These are phyloP conservation scores for Oreochromis grahami DNA, from an alignment of 2,797 vertebrate genomes.

Conservation along the genomic window DNA sequence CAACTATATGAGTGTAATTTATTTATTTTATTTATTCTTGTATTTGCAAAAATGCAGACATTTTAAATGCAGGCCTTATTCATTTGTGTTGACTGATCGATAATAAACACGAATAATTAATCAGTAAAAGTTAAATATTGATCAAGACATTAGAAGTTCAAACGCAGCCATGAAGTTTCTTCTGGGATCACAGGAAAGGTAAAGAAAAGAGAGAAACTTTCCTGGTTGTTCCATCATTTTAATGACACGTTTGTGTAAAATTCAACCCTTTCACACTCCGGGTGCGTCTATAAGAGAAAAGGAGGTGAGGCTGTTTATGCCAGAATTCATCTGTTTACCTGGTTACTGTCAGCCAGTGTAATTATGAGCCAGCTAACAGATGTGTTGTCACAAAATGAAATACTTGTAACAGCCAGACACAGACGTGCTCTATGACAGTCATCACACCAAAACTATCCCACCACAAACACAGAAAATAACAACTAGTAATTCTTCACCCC, in stretches of 20 bases:
- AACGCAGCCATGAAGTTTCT: not conserved
- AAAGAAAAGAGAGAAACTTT: not conserved
- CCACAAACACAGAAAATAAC: conserved; percentile 9
- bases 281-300: not conserved
- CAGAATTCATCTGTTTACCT: not conserved
- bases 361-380: not conserved
- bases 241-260: not conserved
- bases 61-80: not conserved
- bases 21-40: not conserved
- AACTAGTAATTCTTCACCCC: not conserved
- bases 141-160: not conserved
- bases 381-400: not conserved
- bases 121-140: not conserved
- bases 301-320: not conserved
- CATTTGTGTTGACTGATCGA: accelerated
- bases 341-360: not conserved
- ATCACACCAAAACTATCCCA: not conserved
- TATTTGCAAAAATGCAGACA: not conserved
- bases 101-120: not conserved
- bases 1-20: accelerated
- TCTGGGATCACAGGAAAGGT: not conserved
- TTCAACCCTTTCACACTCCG: accelerated
- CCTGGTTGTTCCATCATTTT: not conserved
- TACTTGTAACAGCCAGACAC: not conserved
- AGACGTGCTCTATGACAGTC: not conserved